Evolutionary conservation across 2,113 vertebrate genomes (phyloP).

Genomic region (Cebidichthys violaceus): DNA sequence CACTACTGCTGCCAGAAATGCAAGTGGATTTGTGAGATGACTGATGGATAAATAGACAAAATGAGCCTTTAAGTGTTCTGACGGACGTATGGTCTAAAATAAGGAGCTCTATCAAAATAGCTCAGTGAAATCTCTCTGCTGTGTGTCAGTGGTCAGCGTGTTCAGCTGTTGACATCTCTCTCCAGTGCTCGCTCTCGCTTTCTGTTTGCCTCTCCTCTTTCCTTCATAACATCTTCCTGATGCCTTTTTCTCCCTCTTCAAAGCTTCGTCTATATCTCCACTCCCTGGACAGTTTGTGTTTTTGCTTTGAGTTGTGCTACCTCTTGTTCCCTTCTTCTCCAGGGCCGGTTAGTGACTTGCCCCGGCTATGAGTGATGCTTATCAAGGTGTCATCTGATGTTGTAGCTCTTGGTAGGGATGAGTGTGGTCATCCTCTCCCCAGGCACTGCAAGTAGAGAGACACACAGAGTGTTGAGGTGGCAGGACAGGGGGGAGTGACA

Average conservation of each 20-base stretch:
- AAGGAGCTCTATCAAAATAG: slow-evolving; percentile 76
- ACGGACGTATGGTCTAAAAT: slow-evolving; percentile 63
- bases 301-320: slow-evolving; percentile 26
- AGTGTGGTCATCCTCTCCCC: slow-evolving; percentile 45
- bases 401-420: slow-evolving; percentile 51
- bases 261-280: slow-evolving; percentile 2
- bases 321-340: slow-evolving; percentile 22
- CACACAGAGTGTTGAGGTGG: neutral
- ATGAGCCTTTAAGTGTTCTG: slow-evolving; percentile 58
- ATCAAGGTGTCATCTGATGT: slow-evolving; percentile 54
- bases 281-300: slow-evolving; percentile 20
- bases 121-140: slow-evolving; percentile 67
- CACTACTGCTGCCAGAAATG: neutral
- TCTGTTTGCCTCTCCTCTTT: slow-evolving; percentile 31
- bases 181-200: slow-evolving; percentile 32
- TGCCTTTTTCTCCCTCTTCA: neutral
- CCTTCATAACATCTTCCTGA: slow-evolving; percentile 27
- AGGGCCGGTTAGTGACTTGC: slow-evolving; percentile 1
- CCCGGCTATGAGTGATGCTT: slow-evolving; percentile 45
- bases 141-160: slow-evolving; percentile 65
- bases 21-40: slow-evolving; percentile 44
- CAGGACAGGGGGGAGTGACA: neutral
- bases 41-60: slow-evolving; percentile 48
- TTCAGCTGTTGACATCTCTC: slow-evolving; percentile 78
- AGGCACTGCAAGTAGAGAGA: slow-evolving; percentile 8